These are phyloP conservation scores for Morone saxatilis DNA, from an alignment of 2,113 vertebrate species.

Conservation along the genomic window DNA sequence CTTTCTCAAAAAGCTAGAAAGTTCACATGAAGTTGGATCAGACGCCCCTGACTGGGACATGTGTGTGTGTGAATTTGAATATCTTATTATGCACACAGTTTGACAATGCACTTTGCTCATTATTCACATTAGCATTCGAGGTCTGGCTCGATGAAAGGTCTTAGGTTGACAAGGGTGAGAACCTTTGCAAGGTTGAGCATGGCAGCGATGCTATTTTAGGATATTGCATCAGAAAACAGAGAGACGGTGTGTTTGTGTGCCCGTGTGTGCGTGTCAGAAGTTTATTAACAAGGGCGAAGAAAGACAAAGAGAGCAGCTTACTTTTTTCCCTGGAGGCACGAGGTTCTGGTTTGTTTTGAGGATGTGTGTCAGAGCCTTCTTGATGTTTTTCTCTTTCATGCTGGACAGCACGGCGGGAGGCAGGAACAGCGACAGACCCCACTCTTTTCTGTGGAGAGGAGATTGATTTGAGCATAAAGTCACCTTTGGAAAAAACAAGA, in stretches of 20 bases:
- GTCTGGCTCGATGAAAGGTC: constrained; percentile 38
- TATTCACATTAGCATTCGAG: constrained; percentile 66
- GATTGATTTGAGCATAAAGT: constrained; percentile 32
- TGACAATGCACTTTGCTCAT: constrained; percentile 24
- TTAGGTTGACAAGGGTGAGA: constrained; percentile 68
- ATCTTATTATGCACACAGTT: constrained; percentile 57
- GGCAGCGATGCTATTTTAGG: constrained; percentile 67
- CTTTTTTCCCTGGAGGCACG: constrained; percentile 98
- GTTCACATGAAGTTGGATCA: constrained; percentile 9
- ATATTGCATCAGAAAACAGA: constrained; percentile 46
- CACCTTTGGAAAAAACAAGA: not conserved
- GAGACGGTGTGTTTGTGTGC: constrained; percentile 8
- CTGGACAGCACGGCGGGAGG: constrained; percentile 95
- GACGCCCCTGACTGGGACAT: constrained; percentile 12
- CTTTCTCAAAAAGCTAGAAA: constrained; percentile 6
- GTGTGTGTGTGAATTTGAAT: constrained; percentile 61
- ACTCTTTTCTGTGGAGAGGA: constrained; percentile 91
- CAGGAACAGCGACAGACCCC: constrained; percentile 96
- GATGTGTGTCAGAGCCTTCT: constrained; percentile 98
- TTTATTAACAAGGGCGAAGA: constrained; percentile 68
- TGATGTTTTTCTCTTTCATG: constrained; percentile 99
- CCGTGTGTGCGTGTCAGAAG: constrained; percentile 40
- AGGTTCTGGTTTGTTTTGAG: constrained; percentile 99
- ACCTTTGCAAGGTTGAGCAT: constrained; percentile 52
- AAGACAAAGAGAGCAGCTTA: constrained; percentile 74